Conservation (phyloP, 2,888 invertebrate species). For the Bembecia ichneumoniformis region DNA sequence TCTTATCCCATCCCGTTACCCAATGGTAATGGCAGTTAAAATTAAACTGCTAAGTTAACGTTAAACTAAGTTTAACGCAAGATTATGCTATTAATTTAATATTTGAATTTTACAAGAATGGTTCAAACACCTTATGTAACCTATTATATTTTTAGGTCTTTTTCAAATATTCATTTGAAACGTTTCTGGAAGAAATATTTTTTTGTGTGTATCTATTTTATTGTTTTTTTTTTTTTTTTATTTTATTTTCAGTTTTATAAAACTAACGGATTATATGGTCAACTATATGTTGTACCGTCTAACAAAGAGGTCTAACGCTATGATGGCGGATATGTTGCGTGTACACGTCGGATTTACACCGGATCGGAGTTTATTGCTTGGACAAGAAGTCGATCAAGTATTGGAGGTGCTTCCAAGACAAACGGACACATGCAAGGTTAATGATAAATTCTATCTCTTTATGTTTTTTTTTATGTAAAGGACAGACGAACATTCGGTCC, state of each 20-base stretch:
- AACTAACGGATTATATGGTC: conserved; percentile 79
- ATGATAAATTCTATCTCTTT: neutral
- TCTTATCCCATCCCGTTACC: too few species aligned
- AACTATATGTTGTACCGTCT: conserved; percentile 78
- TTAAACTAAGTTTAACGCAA: too few species aligned
- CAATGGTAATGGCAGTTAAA: too few species aligned
- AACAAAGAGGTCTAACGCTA: conserved; percentile 74
- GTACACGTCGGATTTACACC: conserved; percentile 69
- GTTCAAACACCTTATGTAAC: too few species aligned
- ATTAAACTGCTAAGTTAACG: too few species aligned
- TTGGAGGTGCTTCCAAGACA: conserved; percentile 61
- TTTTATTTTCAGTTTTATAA: conserved; percentile 76
- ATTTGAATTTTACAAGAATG: too few species aligned
- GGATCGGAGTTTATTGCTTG: conserved; percentile 44
- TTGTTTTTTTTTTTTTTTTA: neutral
- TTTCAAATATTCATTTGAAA: neutral
- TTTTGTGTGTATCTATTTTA: neutral
- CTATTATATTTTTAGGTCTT: too few species aligned
- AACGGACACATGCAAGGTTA: conserved; percentile 59
- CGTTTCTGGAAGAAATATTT: neutral
- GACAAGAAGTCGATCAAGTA: conserved; percentile 53
- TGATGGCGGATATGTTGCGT: conserved; percentile 70
- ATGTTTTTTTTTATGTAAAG: neutral
- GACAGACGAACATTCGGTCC: too few species aligned
- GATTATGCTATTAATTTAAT: too few species aligned